Evolutionary conservation across 2,888 invertebrate genomes (phyloP).

Genomic region (Stenchaetothrips biformis): DNA sequence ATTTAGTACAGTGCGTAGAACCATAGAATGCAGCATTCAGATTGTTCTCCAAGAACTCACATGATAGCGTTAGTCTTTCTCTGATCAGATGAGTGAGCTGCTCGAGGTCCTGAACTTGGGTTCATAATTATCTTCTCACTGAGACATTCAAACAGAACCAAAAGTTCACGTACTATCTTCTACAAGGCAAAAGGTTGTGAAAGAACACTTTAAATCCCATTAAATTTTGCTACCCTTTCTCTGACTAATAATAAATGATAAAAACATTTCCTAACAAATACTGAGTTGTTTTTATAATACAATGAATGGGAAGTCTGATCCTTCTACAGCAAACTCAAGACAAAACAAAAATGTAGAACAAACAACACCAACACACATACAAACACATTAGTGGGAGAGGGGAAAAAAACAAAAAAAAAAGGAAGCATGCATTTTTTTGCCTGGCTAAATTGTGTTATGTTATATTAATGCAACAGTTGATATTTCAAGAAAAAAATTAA

Average conservation of each 20-base stretch:
- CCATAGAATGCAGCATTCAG: too few species aligned
- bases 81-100: too few species aligned
- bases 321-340: too few species aligned
- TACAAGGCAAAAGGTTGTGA: background rate
- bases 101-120: background rate
- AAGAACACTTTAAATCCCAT: background rate
- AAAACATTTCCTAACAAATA: background rate
- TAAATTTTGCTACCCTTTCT: background rate
- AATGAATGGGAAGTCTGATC: too few species aligned
- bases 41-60: background rate
- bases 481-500: background rate
- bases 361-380: too few species aligned
- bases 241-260: too few species aligned
- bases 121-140: background rate
- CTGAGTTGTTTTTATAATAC: too few species aligned
- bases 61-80: background rate
- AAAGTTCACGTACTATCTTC: background rate
- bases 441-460: background rate
- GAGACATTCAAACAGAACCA: background rate
- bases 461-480: background rate
- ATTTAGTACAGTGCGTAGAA: too few species aligned
- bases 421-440: too few species aligned
- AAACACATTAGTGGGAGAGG: too few species aligned
- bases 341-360: too few species aligned
- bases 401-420: too few species aligned